Base-by-base conservation (phyloP, 2,888 invertebrate genomes). In the Calephelis perditalis region DNA sequence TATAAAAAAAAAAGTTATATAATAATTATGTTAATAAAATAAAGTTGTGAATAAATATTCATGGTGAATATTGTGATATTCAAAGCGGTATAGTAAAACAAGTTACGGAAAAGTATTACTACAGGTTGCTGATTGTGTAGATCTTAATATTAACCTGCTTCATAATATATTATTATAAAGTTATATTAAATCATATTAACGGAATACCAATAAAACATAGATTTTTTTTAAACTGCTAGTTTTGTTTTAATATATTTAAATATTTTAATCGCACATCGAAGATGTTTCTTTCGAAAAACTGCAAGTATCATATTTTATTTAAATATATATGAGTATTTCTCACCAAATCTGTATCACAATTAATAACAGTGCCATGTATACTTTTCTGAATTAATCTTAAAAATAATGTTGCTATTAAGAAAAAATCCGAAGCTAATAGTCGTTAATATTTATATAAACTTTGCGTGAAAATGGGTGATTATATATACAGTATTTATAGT, bases 401-500 rank as follows among this genome's bases (percentile, higher is more conserved):
- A 26, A 49, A 15, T 49, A 49, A 26, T 49, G 49, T 49, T 49
- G 26, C 26, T 49, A 49, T 49, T 15, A 26, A 15, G 3, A 49
- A 49, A 49, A 40, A 26, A 49, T 49, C 49, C 49, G 15, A 49
- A 49, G 15, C 49, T 49, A 26, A 15, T 49, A 49, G 49, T 49
- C 7, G 26, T 49, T 49, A 49, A 49, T 49, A 26, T 49, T 26
- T 49, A 49, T 9, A 7, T 49, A 49, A 15, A 26, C 15, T 49
- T 49, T 49, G 49, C 15, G 49, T 49, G 49, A 49, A 49, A 49
- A 49, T 49, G 49, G 9, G 49, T 49, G 26, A 49, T 49, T 49
- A 49, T 49, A 49, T 49, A 49, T 49, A 49, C 49, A 49, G 49
- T 49, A 49, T 49, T 49, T 49, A 49, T 49, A 49, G 49, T 26